Evolutionary conservation across 2,888 invertebrate species (phyloP).

Genomic region (Eudemis profundana): DNA sequence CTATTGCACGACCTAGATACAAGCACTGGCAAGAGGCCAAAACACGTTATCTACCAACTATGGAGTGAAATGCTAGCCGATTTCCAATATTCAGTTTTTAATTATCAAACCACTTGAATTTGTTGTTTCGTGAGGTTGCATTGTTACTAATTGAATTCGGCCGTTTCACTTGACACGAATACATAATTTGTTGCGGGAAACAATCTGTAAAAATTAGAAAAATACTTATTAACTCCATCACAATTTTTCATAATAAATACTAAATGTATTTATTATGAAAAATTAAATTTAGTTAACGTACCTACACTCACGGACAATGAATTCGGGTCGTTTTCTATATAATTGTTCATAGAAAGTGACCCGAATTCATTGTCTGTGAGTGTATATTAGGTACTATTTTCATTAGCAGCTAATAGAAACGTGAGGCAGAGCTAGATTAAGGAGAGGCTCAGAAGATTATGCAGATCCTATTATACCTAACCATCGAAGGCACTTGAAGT

Average conservation of each 20-base stretch:
- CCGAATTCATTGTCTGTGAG: too few relatives aligned
- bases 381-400: neutral
- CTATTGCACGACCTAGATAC: conserved; percentile 76
- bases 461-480: conserved; percentile 33
- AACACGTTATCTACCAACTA: conserved; percentile 72
- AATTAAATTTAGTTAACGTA: too few relatives aligned
- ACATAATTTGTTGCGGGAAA: conserved; percentile 10
- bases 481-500: conserved; percentile 42
- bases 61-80: conserved; percentile 66
- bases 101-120: conserved; percentile 74
- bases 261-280: too few relatives aligned
- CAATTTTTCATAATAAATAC: neutral
- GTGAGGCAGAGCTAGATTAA: neutral
- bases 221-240: neutral
- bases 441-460: conserved; percentile 14
- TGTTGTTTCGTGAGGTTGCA: conserved; percentile 51
- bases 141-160: conserved; percentile 48
- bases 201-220: conserved; percentile 1
- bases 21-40: conserved; percentile 71
- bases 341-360: neutral
- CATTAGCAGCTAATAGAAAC: neutral
- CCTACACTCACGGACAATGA: too few relatives aligned
- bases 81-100: conserved; percentile 80
- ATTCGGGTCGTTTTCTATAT: too few relatives aligned
- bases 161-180: conserved; percentile 36